These are phyloP conservation scores for Nycticorax nycticorax DNA, from an alignment of 2,113 vertebrate species.

Conservation along the genomic window DNA sequence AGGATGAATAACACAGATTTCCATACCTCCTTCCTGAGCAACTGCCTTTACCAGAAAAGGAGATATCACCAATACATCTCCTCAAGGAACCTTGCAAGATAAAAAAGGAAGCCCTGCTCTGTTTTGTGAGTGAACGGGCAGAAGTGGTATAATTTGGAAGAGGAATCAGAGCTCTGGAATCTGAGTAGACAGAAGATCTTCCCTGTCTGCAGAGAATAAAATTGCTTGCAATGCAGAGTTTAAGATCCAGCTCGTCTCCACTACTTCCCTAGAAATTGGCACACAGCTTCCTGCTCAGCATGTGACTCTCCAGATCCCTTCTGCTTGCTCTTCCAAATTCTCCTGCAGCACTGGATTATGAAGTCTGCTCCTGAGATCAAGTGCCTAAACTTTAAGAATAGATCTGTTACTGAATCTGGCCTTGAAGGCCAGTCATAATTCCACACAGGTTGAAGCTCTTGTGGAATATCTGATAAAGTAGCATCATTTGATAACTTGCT, in stretches of 20 bases:
- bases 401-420: not conserved
- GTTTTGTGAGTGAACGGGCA: not conserved
- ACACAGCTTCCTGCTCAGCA: not conserved
- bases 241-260: not conserved
- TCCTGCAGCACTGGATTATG: not conserved
- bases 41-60: constrained; percentile 7
- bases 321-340: not conserved
- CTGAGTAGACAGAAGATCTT: not conserved
- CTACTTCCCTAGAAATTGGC: not conserved
- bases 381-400: not conserved
- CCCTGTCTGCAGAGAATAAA: not conserved
- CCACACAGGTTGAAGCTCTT: not conserved
- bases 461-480: not conserved
- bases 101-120: not conserved
- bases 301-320: not conserved
- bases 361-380: not conserved
- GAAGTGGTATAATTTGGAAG: not conserved
- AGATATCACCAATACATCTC: not conserved
- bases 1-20: not conserved
- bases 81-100: not conserved
- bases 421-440: not conserved
- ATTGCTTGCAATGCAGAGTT: not conserved
- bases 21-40: not conserved
- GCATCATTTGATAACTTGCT: not conserved
- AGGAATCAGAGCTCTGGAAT: not conserved